These are phyloP conservation scores for Ciconia boyciana DNA, from an alignment of 2,113 vertebrate species.

Conservation along the genomic window DNA sequence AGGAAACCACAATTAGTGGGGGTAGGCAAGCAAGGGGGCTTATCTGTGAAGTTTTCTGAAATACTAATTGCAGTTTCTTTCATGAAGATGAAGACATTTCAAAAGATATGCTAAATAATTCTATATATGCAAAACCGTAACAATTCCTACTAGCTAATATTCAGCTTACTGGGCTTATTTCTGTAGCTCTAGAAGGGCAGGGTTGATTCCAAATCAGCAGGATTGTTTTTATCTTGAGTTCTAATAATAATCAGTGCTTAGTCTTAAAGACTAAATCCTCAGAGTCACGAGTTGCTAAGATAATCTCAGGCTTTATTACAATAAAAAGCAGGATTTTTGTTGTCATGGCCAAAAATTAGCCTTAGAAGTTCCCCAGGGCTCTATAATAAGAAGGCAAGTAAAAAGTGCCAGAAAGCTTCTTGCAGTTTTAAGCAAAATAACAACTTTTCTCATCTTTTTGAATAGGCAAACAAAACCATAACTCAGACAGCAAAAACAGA, in stretches of 20 bases:
- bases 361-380: not conserved
- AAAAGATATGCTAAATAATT: not conserved
- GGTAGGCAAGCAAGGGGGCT: not conserved
- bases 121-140: not conserved
- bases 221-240: conserved; percentile 22
- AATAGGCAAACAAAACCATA: not conserved
- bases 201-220: not conserved
- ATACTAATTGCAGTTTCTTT: not conserved
- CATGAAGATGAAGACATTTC: not conserved
- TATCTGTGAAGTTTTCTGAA: not conserved
- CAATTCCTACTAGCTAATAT: not conserved
- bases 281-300: not conserved
- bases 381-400: not conserved
- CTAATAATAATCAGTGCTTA: conserved; percentile 14
- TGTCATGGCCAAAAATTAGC: conserved; percentile 17
- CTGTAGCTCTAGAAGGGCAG: not conserved
- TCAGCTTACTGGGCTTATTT: not conserved
- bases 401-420: not conserved
- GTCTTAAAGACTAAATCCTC: not conserved
- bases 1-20: not conserved
- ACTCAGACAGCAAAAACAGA: not conserved
- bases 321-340: not conserved
- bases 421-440: not conserved
- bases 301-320: conserved; percentile 24
- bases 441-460: not conserved